phyloP scores from a whole-genome alignment of 2,113 vertebrate genomes.

The Malurus melanocephalus region DNA sequence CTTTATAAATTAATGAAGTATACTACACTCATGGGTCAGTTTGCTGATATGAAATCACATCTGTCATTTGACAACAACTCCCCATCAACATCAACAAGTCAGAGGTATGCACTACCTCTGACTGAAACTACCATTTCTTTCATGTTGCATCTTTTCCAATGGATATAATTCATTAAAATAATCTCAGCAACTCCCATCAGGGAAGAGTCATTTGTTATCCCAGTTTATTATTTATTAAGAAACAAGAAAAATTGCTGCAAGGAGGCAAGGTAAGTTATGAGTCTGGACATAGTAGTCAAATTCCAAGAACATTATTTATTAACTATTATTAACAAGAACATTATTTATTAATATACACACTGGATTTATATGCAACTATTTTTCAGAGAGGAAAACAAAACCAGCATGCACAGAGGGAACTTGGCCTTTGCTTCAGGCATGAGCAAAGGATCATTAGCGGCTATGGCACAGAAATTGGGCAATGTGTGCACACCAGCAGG shows the following conservation, averaged over 20 bases:
- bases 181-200: neutral
- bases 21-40: neutral
- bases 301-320: neutral
- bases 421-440: neutral
- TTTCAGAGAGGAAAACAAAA: neutral
- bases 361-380: neutral
- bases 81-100: neutral
- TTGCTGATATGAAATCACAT: neutral
- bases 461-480: neutral
- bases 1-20: neutral
- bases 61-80: neutral
- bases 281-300: neutral
- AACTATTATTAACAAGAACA: neutral
- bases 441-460: fast-evolving
- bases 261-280: neutral
- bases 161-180: neutral
- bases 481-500: neutral
- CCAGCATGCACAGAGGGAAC: neutral
- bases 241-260: neutral
- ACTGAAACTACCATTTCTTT: neutral
- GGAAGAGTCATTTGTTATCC: neutral
- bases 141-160: neutral
- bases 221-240: neutral
- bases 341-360: neutral
- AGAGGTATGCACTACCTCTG: neutral